These are phyloP conservation scores for Panzeria rudis DNA, from an alignment of 2,888 invertebrate species.

Conservation along the genomic window DNA sequence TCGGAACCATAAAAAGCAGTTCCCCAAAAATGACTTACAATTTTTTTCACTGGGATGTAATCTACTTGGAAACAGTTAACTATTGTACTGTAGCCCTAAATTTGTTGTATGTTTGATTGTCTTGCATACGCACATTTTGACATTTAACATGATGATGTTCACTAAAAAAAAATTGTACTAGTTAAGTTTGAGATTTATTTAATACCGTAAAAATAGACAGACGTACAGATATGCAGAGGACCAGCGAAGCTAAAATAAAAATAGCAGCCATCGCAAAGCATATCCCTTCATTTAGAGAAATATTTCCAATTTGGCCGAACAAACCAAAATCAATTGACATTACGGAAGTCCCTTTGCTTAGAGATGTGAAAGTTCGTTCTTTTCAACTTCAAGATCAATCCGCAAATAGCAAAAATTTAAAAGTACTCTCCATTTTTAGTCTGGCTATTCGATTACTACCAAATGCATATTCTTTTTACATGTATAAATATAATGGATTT, in stretches of 20 bases:
- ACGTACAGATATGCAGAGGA: too few species aligned
- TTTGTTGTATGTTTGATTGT: slow-evolving; percentile 7
- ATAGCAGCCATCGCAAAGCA: too few species aligned
- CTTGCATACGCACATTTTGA: slow-evolving; percentile 52
- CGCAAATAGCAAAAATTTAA: not conserved
- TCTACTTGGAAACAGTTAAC: slow-evolving; percentile 5
- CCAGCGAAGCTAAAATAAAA: too few species aligned
- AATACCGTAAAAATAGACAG: too few species aligned
- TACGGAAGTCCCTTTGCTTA: too few species aligned
- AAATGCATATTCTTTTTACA: not conserved
- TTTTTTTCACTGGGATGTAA: too few species aligned
- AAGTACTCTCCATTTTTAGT: not conserved
- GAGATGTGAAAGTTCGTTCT: not conserved
- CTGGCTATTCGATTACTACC: not conserved
- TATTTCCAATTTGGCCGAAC: too few species aligned
- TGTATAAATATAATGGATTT: not conserved
- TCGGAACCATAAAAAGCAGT: too few species aligned
- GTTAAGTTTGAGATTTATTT: too few species aligned
- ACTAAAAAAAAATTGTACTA: slow-evolving; percentile 13
- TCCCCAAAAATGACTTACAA: too few species aligned
- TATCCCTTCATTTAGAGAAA: too few species aligned
- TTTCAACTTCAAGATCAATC: not conserved
- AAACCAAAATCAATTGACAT: too few species aligned
- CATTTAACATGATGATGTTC: slow-evolving; percentile 43
- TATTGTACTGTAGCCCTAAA: slow-evolving; percentile 1